Conservation (phyloP, 2,113 vertebrate genomes). For the Bettongia penicillata region DNA sequence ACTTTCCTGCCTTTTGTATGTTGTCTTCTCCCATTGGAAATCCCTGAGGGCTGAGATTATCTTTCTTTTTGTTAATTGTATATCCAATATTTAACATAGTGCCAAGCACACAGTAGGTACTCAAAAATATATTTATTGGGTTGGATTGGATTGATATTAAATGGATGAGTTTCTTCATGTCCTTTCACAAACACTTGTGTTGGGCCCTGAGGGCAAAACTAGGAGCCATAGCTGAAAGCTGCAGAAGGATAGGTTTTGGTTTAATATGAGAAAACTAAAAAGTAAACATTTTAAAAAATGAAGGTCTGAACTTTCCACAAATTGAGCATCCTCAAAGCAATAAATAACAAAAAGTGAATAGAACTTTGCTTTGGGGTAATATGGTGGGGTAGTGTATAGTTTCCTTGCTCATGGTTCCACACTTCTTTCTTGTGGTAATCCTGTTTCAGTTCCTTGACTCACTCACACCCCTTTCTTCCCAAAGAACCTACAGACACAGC, state of each 20-base stretch:
- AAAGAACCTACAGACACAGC: background rate
- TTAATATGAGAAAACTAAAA: background rate
- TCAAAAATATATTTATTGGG: background rate
- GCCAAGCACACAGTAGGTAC: background rate
- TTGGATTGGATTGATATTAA: background rate
- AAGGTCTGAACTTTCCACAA: background rate
- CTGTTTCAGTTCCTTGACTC: background rate
- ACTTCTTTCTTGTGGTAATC: background rate
- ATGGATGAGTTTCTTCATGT: background rate
- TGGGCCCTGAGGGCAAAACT: background rate
- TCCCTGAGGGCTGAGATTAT: background rate
- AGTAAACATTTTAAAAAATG: background rate
- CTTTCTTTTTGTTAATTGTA: background rate
- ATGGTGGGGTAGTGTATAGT: background rate
- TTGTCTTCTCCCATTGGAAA: background rate
- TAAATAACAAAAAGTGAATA: background rate
- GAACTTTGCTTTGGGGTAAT: background rate
- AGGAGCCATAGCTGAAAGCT: background rate
- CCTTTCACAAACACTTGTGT: background rate
- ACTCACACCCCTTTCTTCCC: background rate
- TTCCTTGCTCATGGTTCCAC: background rate
- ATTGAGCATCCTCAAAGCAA: background rate
- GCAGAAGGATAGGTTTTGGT: background rate
- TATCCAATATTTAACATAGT: background rate
- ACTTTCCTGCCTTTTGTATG: background rate